Evolutionary conservation across 2,113 vertebrate species (phyloP).

Genomic region (Anolis sagrei): DNA sequence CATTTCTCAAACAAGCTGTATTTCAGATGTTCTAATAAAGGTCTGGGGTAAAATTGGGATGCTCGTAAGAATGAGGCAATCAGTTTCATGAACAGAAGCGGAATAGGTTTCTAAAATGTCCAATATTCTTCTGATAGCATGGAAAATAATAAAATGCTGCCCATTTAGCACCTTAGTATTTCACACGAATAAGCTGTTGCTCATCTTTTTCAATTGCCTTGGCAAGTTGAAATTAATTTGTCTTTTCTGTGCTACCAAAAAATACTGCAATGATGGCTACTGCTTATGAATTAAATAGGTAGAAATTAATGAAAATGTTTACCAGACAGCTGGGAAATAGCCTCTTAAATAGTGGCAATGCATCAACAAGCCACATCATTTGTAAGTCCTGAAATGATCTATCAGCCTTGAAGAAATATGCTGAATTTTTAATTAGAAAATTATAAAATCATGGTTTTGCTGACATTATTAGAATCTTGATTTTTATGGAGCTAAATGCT

Average conservation of each 20-base stretch:
- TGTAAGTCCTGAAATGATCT: constrained; percentile 18
- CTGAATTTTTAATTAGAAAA: constrained; percentile 7
- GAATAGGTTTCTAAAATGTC: background rate
- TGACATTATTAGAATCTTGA: background rate
- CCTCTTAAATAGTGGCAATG: constrained; percentile 9
- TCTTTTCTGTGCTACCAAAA: background rate
- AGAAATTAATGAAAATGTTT: constrained; percentile 20
- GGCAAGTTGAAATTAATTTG: constrained; percentile 24
- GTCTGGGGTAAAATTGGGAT: background rate
- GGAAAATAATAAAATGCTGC: background rate
- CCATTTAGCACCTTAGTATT: background rate
- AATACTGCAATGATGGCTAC: background rate
- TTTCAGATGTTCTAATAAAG: background rate
- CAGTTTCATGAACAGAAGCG: background rate
- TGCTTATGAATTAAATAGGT: constrained; percentile 32
- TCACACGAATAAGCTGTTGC: background rate
- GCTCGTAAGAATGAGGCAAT: background rate
- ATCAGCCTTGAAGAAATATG: background rate
- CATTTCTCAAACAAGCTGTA: background rate
- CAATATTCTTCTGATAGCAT: background rate
- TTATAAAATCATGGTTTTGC: background rate
- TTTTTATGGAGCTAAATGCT: background rate
- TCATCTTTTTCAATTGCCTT: background rate
- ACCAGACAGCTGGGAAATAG: constrained; percentile 5
- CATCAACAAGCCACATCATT: constrained; percentile 2